Conservation (phyloP, 35 echinoderm and acorn worm species). For the Apostichopus japonicus region DNA sequence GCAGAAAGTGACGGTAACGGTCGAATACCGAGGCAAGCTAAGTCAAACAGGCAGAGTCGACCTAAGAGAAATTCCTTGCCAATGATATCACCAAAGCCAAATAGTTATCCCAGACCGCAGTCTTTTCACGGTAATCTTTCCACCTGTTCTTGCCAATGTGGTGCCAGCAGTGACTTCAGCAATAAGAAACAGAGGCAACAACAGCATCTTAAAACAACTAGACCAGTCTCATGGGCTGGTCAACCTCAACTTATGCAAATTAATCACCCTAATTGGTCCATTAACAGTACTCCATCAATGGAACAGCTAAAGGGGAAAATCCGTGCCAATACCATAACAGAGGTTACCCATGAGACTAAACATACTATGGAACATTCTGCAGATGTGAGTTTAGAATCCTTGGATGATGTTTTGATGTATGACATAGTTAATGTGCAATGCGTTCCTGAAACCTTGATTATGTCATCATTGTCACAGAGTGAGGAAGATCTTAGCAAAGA, state of each 20-base stretch:
- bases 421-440: neutral
- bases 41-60: neutral
- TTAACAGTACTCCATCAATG: slow-evolving; percentile 37
- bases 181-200: slow-evolving; percentile 16
- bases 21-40: slow-evolving; percentile 11
- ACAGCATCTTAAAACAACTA: neutral
- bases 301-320: slow-evolving; percentile 21
- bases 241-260: slow-evolving; percentile 22
- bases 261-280: slow-evolving; percentile 4
- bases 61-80: slow-evolving; percentile 50
- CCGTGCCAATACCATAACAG: slow-evolving; percentile 42
- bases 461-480: neutral
- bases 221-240: slow-evolving; percentile 41
- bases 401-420: neutral
- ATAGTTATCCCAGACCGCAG: slow-evolving; percentile 42
- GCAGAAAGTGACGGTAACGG: neutral
- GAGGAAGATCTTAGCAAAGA: neutral
- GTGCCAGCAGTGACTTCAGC: slow-evolving; percentile 12
- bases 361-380: neutral
- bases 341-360: neutral
- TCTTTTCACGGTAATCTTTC: slow-evolving; percentile 58
- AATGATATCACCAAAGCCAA: slow-evolving; percentile 47
- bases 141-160: slow-evolving; percentile 34
- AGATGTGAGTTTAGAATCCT: too few species aligned
- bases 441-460: slow-evolving; percentile 4